These are phyloP conservation scores for Drosophila insularis DNA, from an alignment of 1,140 invertebrate species.

Conservation along the genomic window DNA sequence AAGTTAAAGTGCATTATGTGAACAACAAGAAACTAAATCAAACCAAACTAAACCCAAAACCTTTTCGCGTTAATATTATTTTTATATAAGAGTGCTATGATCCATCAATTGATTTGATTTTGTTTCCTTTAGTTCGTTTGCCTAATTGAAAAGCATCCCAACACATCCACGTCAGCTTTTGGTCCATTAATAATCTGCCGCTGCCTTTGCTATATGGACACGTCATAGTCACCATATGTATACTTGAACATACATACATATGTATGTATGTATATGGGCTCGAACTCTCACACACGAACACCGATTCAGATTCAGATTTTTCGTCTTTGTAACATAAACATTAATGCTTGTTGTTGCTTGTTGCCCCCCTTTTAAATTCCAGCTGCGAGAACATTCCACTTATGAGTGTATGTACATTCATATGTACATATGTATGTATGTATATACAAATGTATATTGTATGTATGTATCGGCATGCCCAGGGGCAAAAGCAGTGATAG, in stretches of 20 bases:
- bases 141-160: slow-evolving; percentile 40
- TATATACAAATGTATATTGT: neutral
- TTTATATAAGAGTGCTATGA: neutral
- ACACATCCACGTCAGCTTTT: slow-evolving; percentile 65
- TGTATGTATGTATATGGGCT: slow-evolving; percentile 17
- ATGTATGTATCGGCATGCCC: neutral
- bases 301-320: neutral
- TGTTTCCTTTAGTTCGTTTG: slow-evolving; percentile 40
- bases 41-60: slow-evolving; percentile 29
- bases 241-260: slow-evolving; percentile 27
- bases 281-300: slow-evolving; percentile 10
- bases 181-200: slow-evolving; percentile 45
- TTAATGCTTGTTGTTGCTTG: slow-evolving; percentile 72
- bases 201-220: slow-evolving; percentile 50
- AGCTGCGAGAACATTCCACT: slow-evolving; percentile 77
- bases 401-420: neutral
- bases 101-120: slow-evolving; percentile 47
- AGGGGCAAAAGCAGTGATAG: neutral
- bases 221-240: slow-evolving; percentile 49
- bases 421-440: neutral
- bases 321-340: slow-evolving; percentile 70
- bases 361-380: slow-evolving; percentile 65
- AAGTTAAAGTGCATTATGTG: slow-evolving; percentile 53
- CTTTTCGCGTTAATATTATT: no score
- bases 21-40: slow-evolving; percentile 15